These are phyloP conservation scores for Nansenia antarctica DNA, from an alignment of 2,113 vertebrate genomes.

Conservation along the genomic window DNA sequence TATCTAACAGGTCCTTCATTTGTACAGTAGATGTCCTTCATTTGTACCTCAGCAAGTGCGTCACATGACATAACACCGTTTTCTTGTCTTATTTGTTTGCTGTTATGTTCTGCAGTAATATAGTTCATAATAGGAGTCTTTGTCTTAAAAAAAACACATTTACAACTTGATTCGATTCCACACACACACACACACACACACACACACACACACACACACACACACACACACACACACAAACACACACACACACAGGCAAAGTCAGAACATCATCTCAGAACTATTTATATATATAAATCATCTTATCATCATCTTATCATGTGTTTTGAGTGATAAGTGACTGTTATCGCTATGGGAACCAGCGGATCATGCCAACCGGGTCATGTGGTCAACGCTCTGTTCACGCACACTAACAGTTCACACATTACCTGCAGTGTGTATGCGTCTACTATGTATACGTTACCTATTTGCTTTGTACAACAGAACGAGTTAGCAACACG, in stretches of 20 bases:
- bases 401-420: not conserved
- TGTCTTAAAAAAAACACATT: not conserved
- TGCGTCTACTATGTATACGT: not conserved
- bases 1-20: not conserved
- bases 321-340: not conserved
- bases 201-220: too few species aligned
- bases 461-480: constrained; percentile 10
- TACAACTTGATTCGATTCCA: not conserved
- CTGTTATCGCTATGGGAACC: not conserved
- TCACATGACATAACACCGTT: not conserved
- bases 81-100: not conserved
- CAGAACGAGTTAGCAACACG: not conserved
- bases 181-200: too few species aligned
- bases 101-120: not conserved
- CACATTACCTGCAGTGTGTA: not conserved
- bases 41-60: not conserved
- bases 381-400: not conserved
- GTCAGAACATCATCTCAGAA: not conserved
- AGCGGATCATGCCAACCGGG: not conserved
- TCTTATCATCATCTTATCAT: not conserved
- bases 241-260: too few species aligned
- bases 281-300: not conserved
- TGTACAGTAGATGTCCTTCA: not conserved
- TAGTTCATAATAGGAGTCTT: not conserved
- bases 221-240: too few species aligned